Conservation (phyloP, 2,113 vertebrate species). For the Synchiropus splendidus region DNA sequence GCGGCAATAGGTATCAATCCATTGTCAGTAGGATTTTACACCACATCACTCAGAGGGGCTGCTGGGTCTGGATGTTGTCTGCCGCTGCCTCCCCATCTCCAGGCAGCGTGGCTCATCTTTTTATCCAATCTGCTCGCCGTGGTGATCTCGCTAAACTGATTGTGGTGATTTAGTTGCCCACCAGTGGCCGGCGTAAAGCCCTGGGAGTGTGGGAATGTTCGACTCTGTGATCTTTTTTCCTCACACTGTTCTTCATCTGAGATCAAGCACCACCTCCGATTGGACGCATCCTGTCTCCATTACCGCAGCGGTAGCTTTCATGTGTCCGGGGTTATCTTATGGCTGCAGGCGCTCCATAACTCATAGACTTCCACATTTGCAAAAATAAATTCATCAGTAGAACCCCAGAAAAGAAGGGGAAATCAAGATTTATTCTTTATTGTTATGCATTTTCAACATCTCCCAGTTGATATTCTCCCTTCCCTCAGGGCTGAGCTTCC, state of each 20-base stretch:
- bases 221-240: conserved; percentile 49
- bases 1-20: conserved; percentile 14
- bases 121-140: conserved; percentile 11
- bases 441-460: too few species aligned
- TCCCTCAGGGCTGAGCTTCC: too few species aligned
- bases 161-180: conserved; percentile 45
- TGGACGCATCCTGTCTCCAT: conserved; percentile 48
- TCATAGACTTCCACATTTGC: too few species aligned
- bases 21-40: conserved; percentile 12
- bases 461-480: too few species aligned
- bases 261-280: conserved; percentile 49
- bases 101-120: conserved; percentile 7
- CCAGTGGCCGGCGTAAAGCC: conserved; percentile 25
- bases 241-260: conserved; percentile 19
- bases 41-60: conserved; percentile 22
- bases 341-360: too few species aligned
- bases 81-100: neutral
- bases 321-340: too few species aligned
- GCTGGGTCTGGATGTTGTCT: conserved; percentile 22
- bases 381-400: too few species aligned
- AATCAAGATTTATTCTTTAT: too few species aligned
- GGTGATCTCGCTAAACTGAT: conserved; percentile 11
- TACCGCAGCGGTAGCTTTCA: conserved; percentile 21
- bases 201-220: conserved; percentile 52
- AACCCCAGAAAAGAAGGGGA: too few species aligned